These are phyloP conservation scores for Drosophila mayri DNA, from an alignment of 1,140 invertebrate genomes.

Conservation along the genomic window DNA sequence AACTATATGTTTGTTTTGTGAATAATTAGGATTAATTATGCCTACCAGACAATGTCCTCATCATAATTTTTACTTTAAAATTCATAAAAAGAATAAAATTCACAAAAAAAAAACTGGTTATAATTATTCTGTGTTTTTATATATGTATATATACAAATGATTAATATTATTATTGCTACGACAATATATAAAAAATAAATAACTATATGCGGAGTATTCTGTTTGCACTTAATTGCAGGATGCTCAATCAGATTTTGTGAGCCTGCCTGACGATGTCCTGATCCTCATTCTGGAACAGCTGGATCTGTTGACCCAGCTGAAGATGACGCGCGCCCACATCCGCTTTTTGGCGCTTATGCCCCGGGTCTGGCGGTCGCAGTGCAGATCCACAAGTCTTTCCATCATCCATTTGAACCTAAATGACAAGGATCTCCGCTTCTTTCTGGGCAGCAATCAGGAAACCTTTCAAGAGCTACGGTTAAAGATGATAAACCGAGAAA, in stretches of 20 bases:
- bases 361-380: conserved; percentile 34
- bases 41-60: too few relatives aligned
- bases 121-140: neutral
- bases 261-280: conserved; percentile 44
- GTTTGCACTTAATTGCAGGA: too few relatives aligned
- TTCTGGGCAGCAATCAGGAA: conserved; percentile 30
- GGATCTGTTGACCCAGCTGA: conserved; percentile 42
- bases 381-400: conserved; percentile 27
- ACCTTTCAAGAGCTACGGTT: conserved; percentile 24
- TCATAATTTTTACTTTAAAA: too few relatives aligned
- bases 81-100: neutral
- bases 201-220: neutral
- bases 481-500: conserved; percentile 5
- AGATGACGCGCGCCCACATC: conserved; percentile 21
- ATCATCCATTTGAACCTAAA: conserved; percentile 24
- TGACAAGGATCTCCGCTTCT: conserved; percentile 25
- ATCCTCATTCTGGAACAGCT: conserved; percentile 43
- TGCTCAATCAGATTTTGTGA: neutral
- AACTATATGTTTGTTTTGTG: neutral
- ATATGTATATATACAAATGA: too few relatives aligned
- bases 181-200: neutral
- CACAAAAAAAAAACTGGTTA: neutral
- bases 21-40: too few relatives aligned
- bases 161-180: too few relatives aligned
- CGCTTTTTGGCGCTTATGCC: conserved; percentile 49